Percentiles rank a stretch among this genome's conserved stretches.
phyloP scores from a whole-genome alignment of 30 jellyfish, hydroid and myxozoan genomes.

The Clytia hemisphaerica region DNA sequence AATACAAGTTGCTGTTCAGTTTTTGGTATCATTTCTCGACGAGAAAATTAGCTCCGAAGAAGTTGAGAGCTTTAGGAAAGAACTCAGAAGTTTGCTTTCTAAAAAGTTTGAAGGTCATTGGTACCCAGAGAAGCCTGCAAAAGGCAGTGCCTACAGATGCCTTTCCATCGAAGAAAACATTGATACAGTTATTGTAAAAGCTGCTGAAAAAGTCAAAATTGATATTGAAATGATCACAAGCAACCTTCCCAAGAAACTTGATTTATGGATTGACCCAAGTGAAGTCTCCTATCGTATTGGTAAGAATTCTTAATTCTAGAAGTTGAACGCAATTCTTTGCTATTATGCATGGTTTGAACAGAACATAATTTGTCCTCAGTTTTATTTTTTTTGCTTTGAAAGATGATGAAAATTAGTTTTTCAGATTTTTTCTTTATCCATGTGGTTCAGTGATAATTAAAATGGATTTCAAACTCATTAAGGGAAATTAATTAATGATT shows the following conservation, averaged over 20 bases:
- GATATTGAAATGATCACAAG: slow-evolving; percentile 28
- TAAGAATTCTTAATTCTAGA: slow-evolving; percentile 37
- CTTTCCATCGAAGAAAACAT: slow-evolving; percentile 62
- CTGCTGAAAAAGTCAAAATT: slow-evolving; percentile 55
- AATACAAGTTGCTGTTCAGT: slow-evolving; percentile 85
- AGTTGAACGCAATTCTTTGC: too few species aligned
- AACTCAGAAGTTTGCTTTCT: slow-evolving; percentile 37
- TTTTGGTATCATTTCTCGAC: slow-evolving; percentile 59
- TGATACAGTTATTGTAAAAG: slow-evolving; percentile 64
- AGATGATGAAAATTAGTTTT: too few species aligned
- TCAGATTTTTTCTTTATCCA: too few species aligned
- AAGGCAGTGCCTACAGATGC: slow-evolving; percentile 97
- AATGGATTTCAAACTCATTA: too few species aligned
- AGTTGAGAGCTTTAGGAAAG: slow-evolving; percentile 39
- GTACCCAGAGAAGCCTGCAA: slow-evolving; percentile 95
- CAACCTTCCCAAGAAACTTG: slow-evolving; percentile 58
- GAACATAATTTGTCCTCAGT: too few species aligned
- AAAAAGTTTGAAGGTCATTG: slow-evolving; percentile 88
- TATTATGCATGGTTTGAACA: too few species aligned
- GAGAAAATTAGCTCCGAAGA: slow-evolving; percentile 35
- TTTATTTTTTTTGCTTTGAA: not conserved
- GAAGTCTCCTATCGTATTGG: slow-evolving; percentile 96
- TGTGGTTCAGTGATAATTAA: too few species aligned
- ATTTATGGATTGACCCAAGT: slow-evolving; percentile 92
- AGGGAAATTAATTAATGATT: too few species aligned